Conservation (phyloP, 1,140 invertebrate species). For the Pentalonia nigronervosa region DNA sequence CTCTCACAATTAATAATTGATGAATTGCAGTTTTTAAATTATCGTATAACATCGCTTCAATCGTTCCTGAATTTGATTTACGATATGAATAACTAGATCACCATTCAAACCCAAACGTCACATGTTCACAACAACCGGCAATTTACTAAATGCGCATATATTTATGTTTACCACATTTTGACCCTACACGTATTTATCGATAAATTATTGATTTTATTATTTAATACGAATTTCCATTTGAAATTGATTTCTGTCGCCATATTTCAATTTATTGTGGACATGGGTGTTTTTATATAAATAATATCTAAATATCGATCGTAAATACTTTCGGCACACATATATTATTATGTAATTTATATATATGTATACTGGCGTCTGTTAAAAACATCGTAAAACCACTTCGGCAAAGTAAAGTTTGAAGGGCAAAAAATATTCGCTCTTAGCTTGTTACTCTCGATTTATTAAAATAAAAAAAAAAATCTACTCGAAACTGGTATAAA, state of each 20-base stretch:
- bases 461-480: background rate
- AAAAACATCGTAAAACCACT: background rate
- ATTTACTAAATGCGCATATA: too few species aligned
- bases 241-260: background rate
- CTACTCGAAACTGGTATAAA: background rate
- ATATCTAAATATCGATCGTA: background rate
- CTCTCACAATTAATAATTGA: background rate
- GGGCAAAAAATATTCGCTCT: background rate
- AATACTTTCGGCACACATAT: background rate
- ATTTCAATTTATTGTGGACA: background rate
- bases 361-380: background rate
- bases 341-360: background rate
- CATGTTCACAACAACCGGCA: too few species aligned
- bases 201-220: background rate
- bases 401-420: background rate
- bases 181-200: too few species aligned
- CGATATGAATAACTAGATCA: background rate
- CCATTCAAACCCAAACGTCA: too few species aligned
- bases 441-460: background rate
- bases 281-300: background rate
- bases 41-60: background rate
- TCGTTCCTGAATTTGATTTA: background rate
- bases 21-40: background rate
- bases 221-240: background rate
- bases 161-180: background rate